Base-by-base conservation (phyloP, 2,888 invertebrate genomes). In the Melolontha melolontha region DNA sequence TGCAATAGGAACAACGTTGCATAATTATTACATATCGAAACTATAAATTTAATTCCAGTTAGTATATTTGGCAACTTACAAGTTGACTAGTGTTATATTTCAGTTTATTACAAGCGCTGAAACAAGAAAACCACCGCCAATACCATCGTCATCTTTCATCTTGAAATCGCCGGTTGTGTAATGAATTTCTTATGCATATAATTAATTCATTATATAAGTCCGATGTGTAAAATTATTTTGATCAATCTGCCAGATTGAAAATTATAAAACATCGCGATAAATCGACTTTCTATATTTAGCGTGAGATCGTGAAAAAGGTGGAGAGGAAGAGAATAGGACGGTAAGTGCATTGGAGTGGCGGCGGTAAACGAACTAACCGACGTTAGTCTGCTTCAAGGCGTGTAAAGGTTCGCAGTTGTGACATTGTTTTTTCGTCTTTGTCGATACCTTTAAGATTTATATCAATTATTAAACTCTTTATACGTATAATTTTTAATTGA, bases 1-100 rank as follows among this genome's bases (percentile, higher is more conserved):
- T 47, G 59, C 59, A 62, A 62, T 62, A 62, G 59, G 47, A 49
- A 49, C 47, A 62, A 11, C 34, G 17, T 62, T 62, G 44, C 59
- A 34, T 62, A 62, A 57, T 62, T 34, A 27, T 17, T 50, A 16
- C 17, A 47, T 44, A 62, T 62, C 47, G 47, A 62, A 62, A 47
- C 29, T 62, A 62, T 62, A 62, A 49, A 62, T 34, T 62, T 62
- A 47, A 22, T 62, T 62, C 39, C 59, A 62, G 16, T 14, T 44
- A 22, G 44, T 29, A 47, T 62, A 62, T 62, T 62, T 62, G 59
- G 59, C 59, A 62, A 62, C 47, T 34, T 29, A 49, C 47, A 47
- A 44, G 59, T 10, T 6, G 34, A 10, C 34, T 34, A 10, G 34
- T 34, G 34, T 34, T 34, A 34, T 34, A 6, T 34, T 34, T 34